These are phyloP conservation scores for Melitaea athalia DNA, from an alignment of 2,888 invertebrate species.

Conservation along the genomic window DNA sequence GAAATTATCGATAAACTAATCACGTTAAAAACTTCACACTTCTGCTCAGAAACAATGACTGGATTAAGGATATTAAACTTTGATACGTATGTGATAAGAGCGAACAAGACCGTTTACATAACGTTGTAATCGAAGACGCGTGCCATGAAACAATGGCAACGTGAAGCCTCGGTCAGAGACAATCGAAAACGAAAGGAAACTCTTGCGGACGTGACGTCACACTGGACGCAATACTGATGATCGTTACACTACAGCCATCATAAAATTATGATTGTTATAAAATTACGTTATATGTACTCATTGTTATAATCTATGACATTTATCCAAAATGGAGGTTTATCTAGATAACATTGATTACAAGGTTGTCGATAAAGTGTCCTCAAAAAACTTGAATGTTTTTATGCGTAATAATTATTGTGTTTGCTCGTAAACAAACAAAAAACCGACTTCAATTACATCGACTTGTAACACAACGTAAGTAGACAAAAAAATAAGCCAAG, in stretches of 20 bases:
- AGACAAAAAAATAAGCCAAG: too few species aligned
- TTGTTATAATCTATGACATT: neutral
- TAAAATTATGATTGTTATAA: conserved; percentile 2
- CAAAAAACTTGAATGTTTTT: neutral
- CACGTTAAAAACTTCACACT: conserved; percentile 3
- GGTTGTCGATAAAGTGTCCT: neutral
- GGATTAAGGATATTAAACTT: conserved; percentile 10
- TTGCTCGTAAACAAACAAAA: too few species aligned
- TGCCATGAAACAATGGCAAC: conserved; percentile 60
- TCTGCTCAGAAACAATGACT: conserved; percentile 5
- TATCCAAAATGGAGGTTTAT: neutral
- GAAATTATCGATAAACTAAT: conserved; percentile 22
- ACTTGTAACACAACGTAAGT: too few species aligned
- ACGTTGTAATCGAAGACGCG: conserved; percentile 14
- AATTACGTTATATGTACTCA: neutral
- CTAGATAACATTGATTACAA: conserved; percentile 1
- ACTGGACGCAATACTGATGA: conserved; percentile 42
- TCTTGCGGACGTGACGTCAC: conserved; percentile 66
- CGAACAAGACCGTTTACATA: neutral
- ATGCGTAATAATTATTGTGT: neutral
- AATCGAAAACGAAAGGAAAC: conserved; percentile 79
- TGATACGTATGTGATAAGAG: conserved; percentile 3
- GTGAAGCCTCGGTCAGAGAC: conserved; percentile 76
- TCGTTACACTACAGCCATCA: neutral
- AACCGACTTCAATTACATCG: too few species aligned